phyloP scores from a whole-genome alignment of 2,113 vertebrate genomes.

The Cebidichthys violaceus region DNA sequence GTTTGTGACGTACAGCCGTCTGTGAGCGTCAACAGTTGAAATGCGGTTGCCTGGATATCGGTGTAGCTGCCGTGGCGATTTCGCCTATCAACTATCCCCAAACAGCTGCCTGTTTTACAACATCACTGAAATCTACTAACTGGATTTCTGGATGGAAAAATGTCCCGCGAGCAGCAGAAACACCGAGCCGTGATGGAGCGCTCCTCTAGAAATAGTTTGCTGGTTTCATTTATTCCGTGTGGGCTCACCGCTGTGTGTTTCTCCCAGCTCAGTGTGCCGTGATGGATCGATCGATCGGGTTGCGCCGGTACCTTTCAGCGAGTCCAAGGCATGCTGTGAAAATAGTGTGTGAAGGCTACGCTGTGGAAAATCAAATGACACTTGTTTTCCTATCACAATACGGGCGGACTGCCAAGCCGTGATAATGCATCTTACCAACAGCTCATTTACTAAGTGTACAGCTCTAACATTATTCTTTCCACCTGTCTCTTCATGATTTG shows the following conservation, averaged over 20 bases:
- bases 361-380: slow-evolving; percentile 39
- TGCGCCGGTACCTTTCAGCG: background rate
- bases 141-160: slow-evolving; percentile 54
- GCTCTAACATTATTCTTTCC: background rate
- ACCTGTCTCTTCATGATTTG: background rate
- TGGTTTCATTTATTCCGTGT: slow-evolving; percentile 42
- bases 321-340: slow-evolving; percentile 16
- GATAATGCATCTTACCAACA: slow-evolving; percentile 19
- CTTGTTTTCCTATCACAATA: slow-evolving; percentile 8
- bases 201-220: slow-evolving; percentile 41
- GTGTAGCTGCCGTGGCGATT: slow-evolving; percentile 70
- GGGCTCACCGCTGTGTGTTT: slow-evolving; percentile 14
- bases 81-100: slow-evolving; percentile 21
- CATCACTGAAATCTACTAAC: slow-evolving; percentile 30
- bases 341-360: slow-evolving; percentile 30
- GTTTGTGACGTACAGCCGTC: background rate
- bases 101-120: slow-evolving; percentile 43
- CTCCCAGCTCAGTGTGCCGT: slow-evolving; percentile 17
- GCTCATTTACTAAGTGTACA: slow-evolving; percentile 30
- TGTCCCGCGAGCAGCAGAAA: slow-evolving; percentile 44
- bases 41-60: slow-evolving; percentile 51
- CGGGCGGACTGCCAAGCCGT: slow-evolving; percentile 18
- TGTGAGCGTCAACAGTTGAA: background rate
- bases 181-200: slow-evolving; percentile 11
- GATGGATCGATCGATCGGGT: slow-evolving; percentile 36